A percentile compares a stretch with the other conserved stretches of the same genome.
These are phyloP conservation scores for Actinia equina DNA, from an alignment of 64 coral and sea anemone genomes.

Conservation along the genomic window DNA sequence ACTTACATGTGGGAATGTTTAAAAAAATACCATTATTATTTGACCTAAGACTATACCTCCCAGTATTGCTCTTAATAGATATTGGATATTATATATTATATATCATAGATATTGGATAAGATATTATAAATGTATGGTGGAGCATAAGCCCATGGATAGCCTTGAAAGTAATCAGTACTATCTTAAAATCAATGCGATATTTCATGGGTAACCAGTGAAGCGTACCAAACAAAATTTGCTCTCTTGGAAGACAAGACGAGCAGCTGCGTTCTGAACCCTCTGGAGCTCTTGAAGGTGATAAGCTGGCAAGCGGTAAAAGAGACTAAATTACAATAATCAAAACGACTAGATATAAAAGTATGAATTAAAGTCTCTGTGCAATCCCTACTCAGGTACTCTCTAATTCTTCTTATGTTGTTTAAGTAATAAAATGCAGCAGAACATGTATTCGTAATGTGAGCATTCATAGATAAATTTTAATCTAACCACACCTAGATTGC, in stretches of 20 bases:
- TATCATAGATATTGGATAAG: too few species aligned
- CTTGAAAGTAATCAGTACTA: too few species aligned
- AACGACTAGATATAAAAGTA: background rate
- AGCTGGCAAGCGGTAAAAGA: background rate
- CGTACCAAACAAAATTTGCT: slow-evolving; percentile 36
- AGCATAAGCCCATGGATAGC: background rate
- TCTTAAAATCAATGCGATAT: too few species aligned
- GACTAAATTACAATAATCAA: slow-evolving; percentile 8
- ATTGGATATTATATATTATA: too few species aligned
- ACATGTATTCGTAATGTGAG: background rate
- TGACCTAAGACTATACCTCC: too few species aligned
- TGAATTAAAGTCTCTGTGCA: background rate
- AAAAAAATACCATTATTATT: too few species aligned
- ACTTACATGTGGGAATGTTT: too few species aligned
- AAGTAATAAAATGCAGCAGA: background rate
- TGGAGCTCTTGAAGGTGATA: background rate
- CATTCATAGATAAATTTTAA: background rate
- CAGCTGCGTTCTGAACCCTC: slow-evolving; percentile 8
- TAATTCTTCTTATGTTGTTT: background rate
- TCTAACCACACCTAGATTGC: background rate
- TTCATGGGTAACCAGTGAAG: too few species aligned
- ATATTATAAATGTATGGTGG: too few species aligned
- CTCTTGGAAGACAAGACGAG: slow-evolving; percentile 8
- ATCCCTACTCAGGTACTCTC: background rate
- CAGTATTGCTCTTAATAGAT: too few species aligned